Evolutionary conservation across 2,888 invertebrate species (phyloP), one percentile per base, ranked within the genome.

Genomic region (Lottia scabra): DNA sequence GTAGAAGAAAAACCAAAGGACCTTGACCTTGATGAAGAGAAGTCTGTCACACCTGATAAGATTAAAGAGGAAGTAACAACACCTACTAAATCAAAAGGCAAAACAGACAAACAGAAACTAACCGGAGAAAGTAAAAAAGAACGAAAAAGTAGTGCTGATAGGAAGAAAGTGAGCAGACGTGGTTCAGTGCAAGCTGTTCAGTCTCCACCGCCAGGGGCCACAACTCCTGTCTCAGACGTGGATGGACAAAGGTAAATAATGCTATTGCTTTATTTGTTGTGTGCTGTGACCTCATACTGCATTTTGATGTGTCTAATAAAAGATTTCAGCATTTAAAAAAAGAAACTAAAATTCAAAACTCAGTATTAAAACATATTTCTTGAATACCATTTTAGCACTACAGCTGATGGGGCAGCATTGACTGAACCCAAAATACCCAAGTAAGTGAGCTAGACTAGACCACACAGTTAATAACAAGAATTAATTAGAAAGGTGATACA

Each of bases 1-100:
- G 73, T 79, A 26, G 83, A 87, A 13, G 87, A 87, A 10, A 83
- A 82, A 63, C 70, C 79, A 3, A 83, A 85, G 69, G 87, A 87
- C 27, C 74, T 80, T 8, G 88, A 88, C 30, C 74, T 75, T 1
- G 88, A 88, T 43, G 89, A 89, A 43, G 87, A 87, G 69, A 87
- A 86, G 63, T 81, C 85, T 10, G 81, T 83, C 8, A 88, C 87
- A 8, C 87, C 87, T 15, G 88, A 87, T 68, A 84, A 84, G 63
- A 80, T 78, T 30, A 85, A 84, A 66, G 86, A 85, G n/a, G 85
- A 85, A 15, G 79, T 84, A 68, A 75, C 80, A 8, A 84, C 84
- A 19, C 83, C 87, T 15, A 84, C 85, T 8, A 84, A 84, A 65
- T 81, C 81, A 8, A 85, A 83, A 74, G 80, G 78, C 6, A 79